phyloP scores from a whole-genome alignment of 2,113 vertebrate species.

The Etia nguti region DNA sequence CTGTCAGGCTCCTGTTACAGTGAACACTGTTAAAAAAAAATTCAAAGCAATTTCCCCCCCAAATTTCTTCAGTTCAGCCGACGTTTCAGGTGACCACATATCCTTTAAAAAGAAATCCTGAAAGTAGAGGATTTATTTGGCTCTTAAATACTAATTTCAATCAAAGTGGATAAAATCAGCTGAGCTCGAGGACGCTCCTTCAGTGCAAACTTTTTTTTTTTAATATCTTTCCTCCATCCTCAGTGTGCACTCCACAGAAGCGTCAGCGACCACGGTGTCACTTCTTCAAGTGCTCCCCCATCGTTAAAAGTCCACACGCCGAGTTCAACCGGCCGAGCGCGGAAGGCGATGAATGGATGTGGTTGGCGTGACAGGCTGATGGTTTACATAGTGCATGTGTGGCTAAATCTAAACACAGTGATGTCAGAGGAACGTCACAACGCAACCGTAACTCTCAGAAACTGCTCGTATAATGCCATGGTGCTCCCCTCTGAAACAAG shows the following conservation, averaged over 20 bases:
- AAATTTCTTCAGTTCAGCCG: not conserved
- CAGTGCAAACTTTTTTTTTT: slow-evolving; percentile 58
- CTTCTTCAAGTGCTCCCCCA: slow-evolving; percentile 58
- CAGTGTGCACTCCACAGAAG: slow-evolving; percentile 15
- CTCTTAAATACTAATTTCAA: slow-evolving; percentile 28
- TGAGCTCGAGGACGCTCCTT: slow-evolving; percentile 14
- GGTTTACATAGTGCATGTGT: slow-evolving; percentile 33
- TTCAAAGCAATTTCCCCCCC: not conserved
- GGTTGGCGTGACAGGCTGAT: slow-evolving; percentile 16
- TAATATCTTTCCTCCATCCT: not conserved
- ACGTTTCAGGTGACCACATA: not conserved
- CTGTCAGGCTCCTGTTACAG: not conserved
- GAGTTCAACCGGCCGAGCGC: slow-evolving; percentile 35
- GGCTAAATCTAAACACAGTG: slow-evolving; percentile 60
- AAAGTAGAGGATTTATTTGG: not conserved
- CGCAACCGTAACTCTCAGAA: slow-evolving; percentile 70
- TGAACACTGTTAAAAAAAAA: slow-evolving; percentile 6
- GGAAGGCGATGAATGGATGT: slow-evolving; percentile 12
- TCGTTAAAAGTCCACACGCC: slow-evolving; percentile 13
- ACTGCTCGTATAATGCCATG: slow-evolving; percentile 80
- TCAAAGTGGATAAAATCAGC: slow-evolving; percentile 23
- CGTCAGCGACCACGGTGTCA: not conserved
- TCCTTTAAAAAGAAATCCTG: not conserved
- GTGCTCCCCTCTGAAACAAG: slow-evolving; percentile 92
- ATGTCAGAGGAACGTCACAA: slow-evolving; percentile 60